Conservation (phyloP, 2,888 invertebrate genomes). For the Coelopa pilipes region DNA sequence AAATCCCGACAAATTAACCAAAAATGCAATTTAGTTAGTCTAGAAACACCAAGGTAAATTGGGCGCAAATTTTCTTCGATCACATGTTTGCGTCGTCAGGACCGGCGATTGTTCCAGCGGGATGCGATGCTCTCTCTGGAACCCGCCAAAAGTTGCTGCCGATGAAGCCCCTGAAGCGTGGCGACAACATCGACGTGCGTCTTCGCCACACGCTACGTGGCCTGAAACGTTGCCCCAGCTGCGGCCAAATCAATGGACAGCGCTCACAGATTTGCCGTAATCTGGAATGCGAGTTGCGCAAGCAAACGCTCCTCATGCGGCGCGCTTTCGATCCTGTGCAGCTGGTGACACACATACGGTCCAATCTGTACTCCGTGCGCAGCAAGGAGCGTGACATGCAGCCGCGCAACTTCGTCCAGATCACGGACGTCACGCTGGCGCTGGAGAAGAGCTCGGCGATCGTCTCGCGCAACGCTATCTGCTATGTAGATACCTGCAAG, state of each 20-base stretch:
- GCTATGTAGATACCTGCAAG: slow-evolving; percentile 59
- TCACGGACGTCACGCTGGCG: slow-evolving; percentile 65
- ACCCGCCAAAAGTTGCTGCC: slow-evolving; percentile 11
- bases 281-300: slow-evolving; percentile 53
- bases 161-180: neutral
- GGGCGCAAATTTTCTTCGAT: neutral
- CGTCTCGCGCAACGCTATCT: slow-evolving; percentile 57
- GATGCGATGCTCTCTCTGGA: neutral
- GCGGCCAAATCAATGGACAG: slow-evolving; percentile 81
- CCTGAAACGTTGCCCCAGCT: slow-evolving; percentile 78
- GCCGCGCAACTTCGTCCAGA: slow-evolving; percentile 79
- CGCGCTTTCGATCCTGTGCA: slow-evolving; percentile 57
- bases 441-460: slow-evolving; percentile 62
- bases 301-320: slow-evolving; percentile 48
- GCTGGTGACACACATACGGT: slow-evolving; percentile 72
- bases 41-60: neutral
- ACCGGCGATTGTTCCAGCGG: neutral
- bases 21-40: slow-evolving; percentile 35
- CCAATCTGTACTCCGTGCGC: slow-evolving; percentile 76
- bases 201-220: slow-evolving; percentile 68
- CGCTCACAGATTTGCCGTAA: slow-evolving; percentile 69
- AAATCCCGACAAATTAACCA: neutral
- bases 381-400: slow-evolving; percentile 77
- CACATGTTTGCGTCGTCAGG: neutral
- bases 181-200: neutral